Evolutionary conservation across 2,888 invertebrate genomes (phyloP).

Genomic region (Drosophila percnosoma): DNA sequence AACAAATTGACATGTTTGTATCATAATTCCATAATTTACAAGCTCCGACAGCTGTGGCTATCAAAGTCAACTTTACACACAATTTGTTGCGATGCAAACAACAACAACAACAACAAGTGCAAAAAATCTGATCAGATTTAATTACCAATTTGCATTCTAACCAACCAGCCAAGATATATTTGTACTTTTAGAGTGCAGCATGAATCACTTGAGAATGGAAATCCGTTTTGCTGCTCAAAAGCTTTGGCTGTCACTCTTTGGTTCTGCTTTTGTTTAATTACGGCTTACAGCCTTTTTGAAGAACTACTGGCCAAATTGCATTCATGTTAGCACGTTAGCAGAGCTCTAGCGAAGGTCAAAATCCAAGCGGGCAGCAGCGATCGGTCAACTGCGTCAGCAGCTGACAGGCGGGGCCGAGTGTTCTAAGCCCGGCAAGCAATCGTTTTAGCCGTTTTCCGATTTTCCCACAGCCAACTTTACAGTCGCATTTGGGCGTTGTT

Average conservation of each 20-base stretch:
- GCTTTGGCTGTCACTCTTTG: not conserved
- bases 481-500: conserved; percentile 52
- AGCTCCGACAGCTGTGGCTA: conserved; percentile 18
- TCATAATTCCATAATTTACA: conserved; percentile 54
- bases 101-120: conserved; percentile 5
- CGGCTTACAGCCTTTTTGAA: conserved; percentile 34
- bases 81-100: conserved; percentile 58
- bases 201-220: conserved; percentile 55
- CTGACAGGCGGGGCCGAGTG: conserved; percentile 39
- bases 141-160: conserved; percentile 63
- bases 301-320: conserved; percentile 49
- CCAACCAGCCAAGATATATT: conserved; percentile 4
- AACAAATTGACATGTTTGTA: conserved; percentile 46
- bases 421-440: conserved; percentile 23
- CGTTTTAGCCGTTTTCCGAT: conserved; percentile 29
- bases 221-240: conserved; percentile 2
- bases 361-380: conserved; percentile 20
- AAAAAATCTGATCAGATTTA: conserved; percentile 42
- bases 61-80: conserved; percentile 32
- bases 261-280: conserved; percentile 34
- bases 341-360: conserved; percentile 63
- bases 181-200: conserved; percentile 22
- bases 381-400: conserved; percentile 50
- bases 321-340: conserved; percentile 60
- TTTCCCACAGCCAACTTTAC: conserved; percentile 62